A percentile compares a stretch with the other conserved stretches of the same genome.
These are phyloP conservation scores for Blastomussa wellsi DNA, from an alignment of 92 coral and sea anemone genomes.

Conservation along the genomic window DNA sequence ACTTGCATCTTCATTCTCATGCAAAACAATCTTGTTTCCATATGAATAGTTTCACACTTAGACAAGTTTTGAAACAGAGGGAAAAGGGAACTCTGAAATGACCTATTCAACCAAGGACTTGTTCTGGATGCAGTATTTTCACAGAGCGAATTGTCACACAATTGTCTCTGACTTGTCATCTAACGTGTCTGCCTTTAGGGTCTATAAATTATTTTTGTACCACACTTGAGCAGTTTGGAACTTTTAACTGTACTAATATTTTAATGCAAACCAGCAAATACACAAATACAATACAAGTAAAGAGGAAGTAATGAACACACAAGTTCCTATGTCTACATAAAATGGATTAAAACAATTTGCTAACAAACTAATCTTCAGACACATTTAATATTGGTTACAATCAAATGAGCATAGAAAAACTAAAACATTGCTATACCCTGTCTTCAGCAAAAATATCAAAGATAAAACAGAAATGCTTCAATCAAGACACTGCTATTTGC, in stretches of 20 bases:
- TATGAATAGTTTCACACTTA: too few relatives aligned
- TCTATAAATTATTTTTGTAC: too few relatives aligned
- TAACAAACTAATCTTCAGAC: not conserved
- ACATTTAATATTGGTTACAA: not conserved
- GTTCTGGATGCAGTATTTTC: too few relatives aligned
- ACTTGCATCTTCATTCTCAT: too few relatives aligned
- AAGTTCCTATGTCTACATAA: not conserved
- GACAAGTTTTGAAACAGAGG: too few relatives aligned
- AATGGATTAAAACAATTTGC: not conserved
- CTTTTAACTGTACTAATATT: not conserved
- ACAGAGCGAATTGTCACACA: too few relatives aligned
- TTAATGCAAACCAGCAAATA: not conserved
- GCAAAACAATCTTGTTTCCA: too few relatives aligned
- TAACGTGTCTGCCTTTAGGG: too few relatives aligned
- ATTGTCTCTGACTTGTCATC: too few relatives aligned
- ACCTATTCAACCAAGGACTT: too few relatives aligned
- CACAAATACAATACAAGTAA: conserved; percentile 1
- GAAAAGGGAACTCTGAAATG: too few relatives aligned
- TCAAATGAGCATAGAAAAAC: not conserved
- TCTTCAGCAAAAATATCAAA: not conserved
- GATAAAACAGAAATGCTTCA: not conserved
- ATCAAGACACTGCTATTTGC: not conserved
- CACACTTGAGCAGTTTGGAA: not conserved
- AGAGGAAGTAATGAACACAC: not conserved
- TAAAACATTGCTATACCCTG: not conserved